Conservation (phyloP, 2,113 vertebrate species). For the Ameiurus melas region DNA sequence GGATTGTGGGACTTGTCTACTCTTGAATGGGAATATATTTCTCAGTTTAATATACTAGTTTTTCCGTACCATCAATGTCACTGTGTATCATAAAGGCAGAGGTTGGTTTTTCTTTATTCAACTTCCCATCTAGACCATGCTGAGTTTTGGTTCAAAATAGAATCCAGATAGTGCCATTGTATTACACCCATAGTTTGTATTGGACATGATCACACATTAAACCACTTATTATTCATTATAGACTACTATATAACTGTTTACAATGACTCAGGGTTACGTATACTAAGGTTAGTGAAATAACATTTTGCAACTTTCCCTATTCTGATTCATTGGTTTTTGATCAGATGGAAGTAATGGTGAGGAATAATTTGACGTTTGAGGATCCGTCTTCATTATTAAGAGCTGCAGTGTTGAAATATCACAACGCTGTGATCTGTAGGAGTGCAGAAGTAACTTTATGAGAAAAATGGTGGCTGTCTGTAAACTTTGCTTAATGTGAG, state of each 20-base stretch:
- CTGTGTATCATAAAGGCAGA: background rate
- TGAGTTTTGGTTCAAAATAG: background rate
- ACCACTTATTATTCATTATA: background rate
- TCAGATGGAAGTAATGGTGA: background rate
- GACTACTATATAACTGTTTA: background rate
- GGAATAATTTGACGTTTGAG: background rate
- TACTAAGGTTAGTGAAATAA: background rate
- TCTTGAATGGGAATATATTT: background rate
- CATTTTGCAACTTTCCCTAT: background rate
- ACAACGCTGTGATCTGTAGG: background rate
- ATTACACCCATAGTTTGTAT: background rate
- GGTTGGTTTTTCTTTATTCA: too few species aligned
- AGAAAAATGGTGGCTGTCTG: background rate
- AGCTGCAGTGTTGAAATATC: background rate
- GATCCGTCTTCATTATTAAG: background rate
- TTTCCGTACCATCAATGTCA: background rate
- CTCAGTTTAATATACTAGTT: background rate
- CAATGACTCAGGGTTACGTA: background rate
- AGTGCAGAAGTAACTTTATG: background rate
- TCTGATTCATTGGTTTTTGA: background rate
- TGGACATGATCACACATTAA: background rate
- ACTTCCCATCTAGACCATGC: background rate
- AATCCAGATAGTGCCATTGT: background rate
- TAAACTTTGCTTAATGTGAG: background rate
- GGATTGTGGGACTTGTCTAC: background rate